phyloP scores from a whole-genome alignment of 2,888 invertebrate genomes.

The Lucinisca nassula region DNA sequence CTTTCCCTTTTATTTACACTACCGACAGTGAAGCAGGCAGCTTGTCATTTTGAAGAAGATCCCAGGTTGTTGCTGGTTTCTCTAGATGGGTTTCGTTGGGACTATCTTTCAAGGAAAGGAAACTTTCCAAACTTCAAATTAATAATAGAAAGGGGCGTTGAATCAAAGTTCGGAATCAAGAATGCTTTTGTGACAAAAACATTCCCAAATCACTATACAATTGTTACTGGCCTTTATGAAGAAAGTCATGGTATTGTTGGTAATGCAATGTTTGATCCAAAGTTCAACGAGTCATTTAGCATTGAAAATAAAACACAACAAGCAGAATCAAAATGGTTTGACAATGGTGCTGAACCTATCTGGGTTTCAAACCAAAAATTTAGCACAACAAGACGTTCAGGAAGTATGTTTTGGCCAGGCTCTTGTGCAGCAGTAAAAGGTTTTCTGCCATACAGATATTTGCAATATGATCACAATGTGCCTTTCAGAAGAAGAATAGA shows the following conservation, averaged over 20 bases:
- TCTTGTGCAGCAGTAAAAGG: constrained; percentile 88
- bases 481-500: constrained; percentile 79
- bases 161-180: constrained; percentile 89
- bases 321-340: constrained; percentile 89
- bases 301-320: constrained; percentile 51
- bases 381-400: constrained; percentile 90
- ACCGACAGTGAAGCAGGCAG: not conserved
- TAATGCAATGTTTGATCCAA: constrained; percentile 90
- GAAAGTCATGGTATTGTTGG: constrained; percentile 92
- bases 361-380: constrained; percentile 89
- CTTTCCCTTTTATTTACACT: not conserved
- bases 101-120: constrained; percentile 90
- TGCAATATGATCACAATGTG: constrained; percentile 76
- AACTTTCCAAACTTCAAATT: constrained; percentile 90
- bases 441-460: constrained; percentile 68
- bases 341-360: constrained; percentile 87
- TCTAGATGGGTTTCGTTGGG: constrained; percentile 92
- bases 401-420: constrained; percentile 93
- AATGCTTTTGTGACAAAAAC: constrained; percentile 90
- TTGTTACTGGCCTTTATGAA: constrained; percentile 90
- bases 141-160: constrained; percentile 90
- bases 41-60: not conserved
- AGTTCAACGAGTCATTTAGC: constrained; percentile 78
- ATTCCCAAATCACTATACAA: constrained; percentile 93
- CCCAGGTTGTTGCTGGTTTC: constrained; percentile 90